Evolutionary conservation across 2,888 invertebrate genomes (phyloP), one percentile per base, ranked within the genome.

Genomic region (Pseudoips prasinana): DNA sequence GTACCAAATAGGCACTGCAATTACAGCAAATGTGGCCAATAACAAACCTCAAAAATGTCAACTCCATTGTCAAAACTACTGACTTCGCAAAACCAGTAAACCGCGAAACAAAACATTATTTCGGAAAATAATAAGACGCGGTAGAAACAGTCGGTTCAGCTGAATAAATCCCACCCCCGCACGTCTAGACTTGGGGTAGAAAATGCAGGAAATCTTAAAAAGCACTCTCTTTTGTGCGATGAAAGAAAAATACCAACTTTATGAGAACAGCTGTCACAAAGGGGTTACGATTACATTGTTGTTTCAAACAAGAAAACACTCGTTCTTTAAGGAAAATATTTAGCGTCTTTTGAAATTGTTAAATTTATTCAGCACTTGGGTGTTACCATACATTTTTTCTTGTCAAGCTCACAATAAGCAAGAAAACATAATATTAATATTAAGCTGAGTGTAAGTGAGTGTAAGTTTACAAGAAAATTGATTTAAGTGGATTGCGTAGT

Each of bases 51-150:
- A 14, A 14, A 14, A 14, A 3, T 14, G 14, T 5, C 5, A 14
- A 14, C 14, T 2, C 2, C 14, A 14, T 2, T 5, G 5, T 3
- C 2, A 14, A 14, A 14, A 14, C 14, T n/a, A 14, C 14, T 14
- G 5, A 14, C 2, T 2, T 5, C 5, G 14, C 14, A 14, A 14
- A 14, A 14, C 5, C 14, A 5, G 5, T 2, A 14, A 14, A 14
- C 14, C 14, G 14, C 2, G 14, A 14, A 59, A 60, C 51, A 61
- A 68, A 64, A 60, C 57, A 62, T 53, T 60, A 60, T 61, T 56
- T 43, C 44, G 45, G 40, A 50, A 64, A 68, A 74, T 66, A 70
- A 68, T 52, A 52, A 56, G 43, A 54, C 43, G n/a, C n/a, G 44
- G 32, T 25, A 34, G 41, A 62, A n/a, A 58, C 37, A 41, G 58